Evolutionary conservation across 2,888 invertebrate genomes (phyloP).

Genomic region (Portevinia maculata): DNA sequence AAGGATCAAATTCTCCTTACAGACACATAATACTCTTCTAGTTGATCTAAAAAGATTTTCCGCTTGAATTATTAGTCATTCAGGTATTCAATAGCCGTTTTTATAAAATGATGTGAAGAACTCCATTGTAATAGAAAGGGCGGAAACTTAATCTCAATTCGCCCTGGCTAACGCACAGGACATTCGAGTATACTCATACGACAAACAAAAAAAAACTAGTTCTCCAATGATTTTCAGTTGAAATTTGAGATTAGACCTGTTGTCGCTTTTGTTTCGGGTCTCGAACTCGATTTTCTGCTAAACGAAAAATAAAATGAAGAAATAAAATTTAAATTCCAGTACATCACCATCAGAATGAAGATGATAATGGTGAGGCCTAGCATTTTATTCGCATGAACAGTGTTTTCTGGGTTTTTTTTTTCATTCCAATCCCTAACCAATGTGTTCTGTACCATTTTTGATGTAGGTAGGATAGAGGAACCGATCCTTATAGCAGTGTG

Average conservation of each 20-base stretch:
- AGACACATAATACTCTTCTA: constrained; percentile 65
- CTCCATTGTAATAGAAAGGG: constrained; percentile 76
- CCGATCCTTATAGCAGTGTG: constrained; percentile 31
- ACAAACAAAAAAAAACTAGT: constrained; percentile 15
- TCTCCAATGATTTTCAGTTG: constrained; percentile 64
- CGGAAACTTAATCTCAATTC: constrained; percentile 81
- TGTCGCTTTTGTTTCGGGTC: constrained; percentile 66
- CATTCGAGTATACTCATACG: too few species aligned
- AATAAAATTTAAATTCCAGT: constrained; percentile 32
- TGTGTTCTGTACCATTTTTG: constrained; percentile 28
- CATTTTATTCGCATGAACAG: constrained; percentile 64
- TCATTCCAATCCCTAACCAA: constrained; percentile 6
- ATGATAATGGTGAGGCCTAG: constrained; percentile 50
- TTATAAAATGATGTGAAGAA: constrained; percentile 24
- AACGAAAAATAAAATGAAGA: constrained; percentile 34
- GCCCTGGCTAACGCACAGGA: constrained; percentile 53
- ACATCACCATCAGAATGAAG: constrained; percentile 36
- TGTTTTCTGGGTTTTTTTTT: constrained; percentile 28
- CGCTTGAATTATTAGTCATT: constrained; percentile 67
- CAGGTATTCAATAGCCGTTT: constrained; percentile 59
- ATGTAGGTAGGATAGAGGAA: constrained; percentile 60
- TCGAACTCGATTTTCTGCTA: constrained; percentile 57
- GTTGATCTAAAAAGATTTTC: constrained; percentile 70
- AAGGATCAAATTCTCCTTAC: constrained; percentile 77
- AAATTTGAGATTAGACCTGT: constrained; percentile 74